Conservation (phyloP, 2,113 vertebrate species). For the Synchiropus splendidus region DNA sequence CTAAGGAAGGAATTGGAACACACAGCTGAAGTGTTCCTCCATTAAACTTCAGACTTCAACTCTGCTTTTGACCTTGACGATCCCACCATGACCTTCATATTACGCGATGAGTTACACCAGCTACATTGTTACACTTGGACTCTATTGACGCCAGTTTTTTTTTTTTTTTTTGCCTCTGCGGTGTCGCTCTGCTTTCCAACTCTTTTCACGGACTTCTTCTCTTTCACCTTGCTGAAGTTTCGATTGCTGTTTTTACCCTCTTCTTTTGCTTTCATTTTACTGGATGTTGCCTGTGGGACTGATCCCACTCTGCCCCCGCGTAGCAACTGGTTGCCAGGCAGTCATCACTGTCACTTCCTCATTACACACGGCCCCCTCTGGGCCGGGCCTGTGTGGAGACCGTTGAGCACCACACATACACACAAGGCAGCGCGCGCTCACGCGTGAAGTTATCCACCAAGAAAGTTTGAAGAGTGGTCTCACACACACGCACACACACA, state of each 20-base stretch:
- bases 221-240: slow-evolving; percentile 34
- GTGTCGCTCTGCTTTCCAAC: too few species aligned
- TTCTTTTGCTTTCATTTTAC: slow-evolving; percentile 46
- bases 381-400: slow-evolving; percentile 27
- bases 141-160: too few species aligned
- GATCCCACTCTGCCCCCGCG: slow-evolving; percentile 41
- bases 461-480: slow-evolving; percentile 3
- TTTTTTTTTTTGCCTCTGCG: too few species aligned
- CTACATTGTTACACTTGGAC: too few species aligned
- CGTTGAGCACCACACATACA: slow-evolving; percentile 34
- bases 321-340: slow-evolving; percentile 63
- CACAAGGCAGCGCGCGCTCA: slow-evolving; percentile 7
- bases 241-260: slow-evolving; percentile 12
- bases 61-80: too few species aligned
- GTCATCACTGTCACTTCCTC: slow-evolving; percentile 64
- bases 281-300: slow-evolving; percentile 56
- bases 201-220: neutral
- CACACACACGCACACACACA: slow-evolving; percentile 5
- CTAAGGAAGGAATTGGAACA: too few species aligned
- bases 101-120: too few species aligned
- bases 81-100: too few species aligned
- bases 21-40: neutral
- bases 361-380: slow-evolving; percentile 59
- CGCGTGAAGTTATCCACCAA: slow-evolving; percentile 2
- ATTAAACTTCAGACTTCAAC: too few species aligned